A percentile compares a stretch with the other conserved stretches of the same genome.
Conservation (phyloP, 2,113 vertebrate genomes). For the Eupsittula cactorum region DNA sequence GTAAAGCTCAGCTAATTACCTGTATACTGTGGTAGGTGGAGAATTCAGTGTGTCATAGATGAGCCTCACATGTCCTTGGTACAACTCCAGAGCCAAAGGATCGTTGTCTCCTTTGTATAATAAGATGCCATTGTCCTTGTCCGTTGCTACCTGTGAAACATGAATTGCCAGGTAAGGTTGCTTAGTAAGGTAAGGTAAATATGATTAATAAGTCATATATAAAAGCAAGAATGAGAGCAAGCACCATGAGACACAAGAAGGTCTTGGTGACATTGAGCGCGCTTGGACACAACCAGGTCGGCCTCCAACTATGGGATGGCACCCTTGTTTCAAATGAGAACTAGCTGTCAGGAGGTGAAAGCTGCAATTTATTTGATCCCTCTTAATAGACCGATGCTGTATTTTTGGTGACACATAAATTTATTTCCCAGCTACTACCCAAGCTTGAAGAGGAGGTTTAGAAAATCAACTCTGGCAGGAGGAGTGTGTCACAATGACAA, state of each 20-base stretch:
- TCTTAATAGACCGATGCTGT: neutral
- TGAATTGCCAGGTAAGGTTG: neutral
- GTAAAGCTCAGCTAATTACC: slow-evolving; percentile 70
- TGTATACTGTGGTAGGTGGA: slow-evolving; percentile 93
- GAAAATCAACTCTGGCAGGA: neutral
- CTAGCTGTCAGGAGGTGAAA: neutral
- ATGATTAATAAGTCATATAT: neutral
- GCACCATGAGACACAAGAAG: neutral
- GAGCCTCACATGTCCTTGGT: slow-evolving; percentile 94
- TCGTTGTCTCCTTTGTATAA: slow-evolving; percentile 95
- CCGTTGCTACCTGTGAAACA: slow-evolving; percentile 87
- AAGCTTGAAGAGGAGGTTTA: neutral
- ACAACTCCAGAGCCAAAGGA: slow-evolving; percentile 93
- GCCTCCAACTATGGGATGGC: neutral
- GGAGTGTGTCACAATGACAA: neutral
- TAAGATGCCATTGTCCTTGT: slow-evolving; percentile 93
- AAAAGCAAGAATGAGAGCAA: neutral
- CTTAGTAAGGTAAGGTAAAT: neutral
- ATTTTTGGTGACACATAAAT: neutral
- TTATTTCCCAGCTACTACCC: neutral
- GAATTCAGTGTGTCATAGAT: slow-evolving; percentile 91
- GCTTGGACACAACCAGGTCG: neutral
- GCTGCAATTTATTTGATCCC: neutral
- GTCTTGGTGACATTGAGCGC: neutral
- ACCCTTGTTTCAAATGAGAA: neutral